Evolutionary conservation across 2,113 vertebrate genomes (phyloP), one percentile per base, ranked within the genome.

Genomic region (Grus americana): DNA sequence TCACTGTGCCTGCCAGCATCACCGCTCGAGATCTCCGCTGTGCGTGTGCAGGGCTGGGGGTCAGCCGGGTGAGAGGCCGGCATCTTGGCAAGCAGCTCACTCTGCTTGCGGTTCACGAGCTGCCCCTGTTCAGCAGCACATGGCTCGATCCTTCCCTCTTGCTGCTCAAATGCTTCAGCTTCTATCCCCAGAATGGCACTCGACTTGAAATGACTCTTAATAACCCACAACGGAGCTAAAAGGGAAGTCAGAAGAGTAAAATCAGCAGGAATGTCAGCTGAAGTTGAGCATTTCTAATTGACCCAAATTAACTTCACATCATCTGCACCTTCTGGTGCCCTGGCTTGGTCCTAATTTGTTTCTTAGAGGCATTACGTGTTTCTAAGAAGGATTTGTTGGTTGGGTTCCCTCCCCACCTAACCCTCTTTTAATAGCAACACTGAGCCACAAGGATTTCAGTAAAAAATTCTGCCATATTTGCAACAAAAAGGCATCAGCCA

Each of bases 1-100:
- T 26, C 0, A 0, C 16, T 5, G 0, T 20, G 52, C 23, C n/a
- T 16, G 55, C 68, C 34, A 2, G 29, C 4, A 0, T 4, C 4
- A 5, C 34, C 2, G 5, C n/a, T 61, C 4, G 1, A 86, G 46
- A 65, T 32, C 70, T 58, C 57, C 18, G 12, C 74, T 22, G 3
- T 1, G 50, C 44, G 36, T 3, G 3, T 14, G 49, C 21, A 10
- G 50, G 81, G 46, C n/a, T 8, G 3, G 57, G 57, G 54, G 23
- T 47, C 22, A 15, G 63, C n/a, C 4, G 4, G 3, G 2, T 0
- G 15, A 0, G 1, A 89, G 38, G 32, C 17, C 2, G 1, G 44
- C 2, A 3, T 52, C 61, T 30, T 1, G 5, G 88, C 27, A 46
- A 49, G 36, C 36, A 88, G 11, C 34, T 47, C 2, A 0, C 36